Evolutionary conservation across 2,797 vertebrate genomes (phyloP).

Genomic region (Neosilurus mollespiculum): DNA sequence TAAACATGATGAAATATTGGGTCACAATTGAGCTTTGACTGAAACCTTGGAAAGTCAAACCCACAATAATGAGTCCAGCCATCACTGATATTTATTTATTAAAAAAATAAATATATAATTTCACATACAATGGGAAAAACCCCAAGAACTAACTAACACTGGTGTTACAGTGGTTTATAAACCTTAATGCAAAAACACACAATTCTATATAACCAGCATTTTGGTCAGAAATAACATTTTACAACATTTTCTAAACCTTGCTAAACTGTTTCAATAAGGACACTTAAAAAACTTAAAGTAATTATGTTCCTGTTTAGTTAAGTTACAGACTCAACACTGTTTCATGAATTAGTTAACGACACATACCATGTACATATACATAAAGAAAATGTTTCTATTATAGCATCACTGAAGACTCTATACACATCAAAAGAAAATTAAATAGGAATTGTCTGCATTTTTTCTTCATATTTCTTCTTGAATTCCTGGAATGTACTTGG

Average conservation of each 20-base stretch:
- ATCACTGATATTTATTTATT: slow-evolving; percentile 2
- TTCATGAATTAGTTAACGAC: not conserved
- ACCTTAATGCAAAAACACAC: not conserved
- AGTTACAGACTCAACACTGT: not conserved
- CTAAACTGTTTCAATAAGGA: not conserved
- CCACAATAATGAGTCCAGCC: not conserved
- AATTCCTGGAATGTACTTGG: slow-evolving; percentile 59
- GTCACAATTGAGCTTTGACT: not conserved
- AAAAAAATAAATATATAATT: not conserved
- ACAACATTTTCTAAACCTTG: not conserved
- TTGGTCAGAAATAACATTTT: not conserved
- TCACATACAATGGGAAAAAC: not conserved
- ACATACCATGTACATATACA: not conserved
- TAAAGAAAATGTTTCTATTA: not conserved
- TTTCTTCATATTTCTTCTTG: slow-evolving; percentile 63
- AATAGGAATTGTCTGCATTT: not conserved
- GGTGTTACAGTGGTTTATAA: not conserved
- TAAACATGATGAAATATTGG: not conserved
- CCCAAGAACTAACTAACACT: not conserved
- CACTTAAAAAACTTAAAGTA: not conserved
- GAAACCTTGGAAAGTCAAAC: not conserved
- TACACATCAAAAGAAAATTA: not conserved
- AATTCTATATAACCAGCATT: not conserved
- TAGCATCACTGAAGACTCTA: not conserved
- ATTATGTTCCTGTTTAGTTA: not conserved